Percentiles rank a stretch among this genome's conserved stretches.
These are phyloP conservation scores for Kryptopterus vitreolus DNA, from an alignment of 2,797 vertebrate genomes.

Conservation along the genomic window DNA sequence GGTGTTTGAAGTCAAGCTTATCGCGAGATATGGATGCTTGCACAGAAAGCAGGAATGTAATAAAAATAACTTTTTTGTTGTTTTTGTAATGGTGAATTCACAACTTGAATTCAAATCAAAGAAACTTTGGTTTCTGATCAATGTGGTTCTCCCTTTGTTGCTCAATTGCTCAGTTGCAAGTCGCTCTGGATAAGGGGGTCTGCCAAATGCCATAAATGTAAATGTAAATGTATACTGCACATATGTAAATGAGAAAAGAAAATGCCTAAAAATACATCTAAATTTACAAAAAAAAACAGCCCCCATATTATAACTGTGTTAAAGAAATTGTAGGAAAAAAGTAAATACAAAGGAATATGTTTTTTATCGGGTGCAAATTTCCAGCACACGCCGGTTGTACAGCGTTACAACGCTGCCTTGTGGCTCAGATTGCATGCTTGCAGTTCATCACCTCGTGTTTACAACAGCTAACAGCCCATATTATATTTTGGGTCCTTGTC, in stretches of 20 bases:
- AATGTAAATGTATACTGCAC: too few relatives aligned
- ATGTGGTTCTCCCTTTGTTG: too few relatives aligned
- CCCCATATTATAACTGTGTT: background rate
- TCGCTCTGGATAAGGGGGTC: too few relatives aligned
- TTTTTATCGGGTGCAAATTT: background rate
- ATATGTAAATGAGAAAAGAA: background rate
- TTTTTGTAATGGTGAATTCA: background rate
- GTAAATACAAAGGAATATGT: too few relatives aligned
- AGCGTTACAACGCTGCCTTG: background rate
- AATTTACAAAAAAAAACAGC: background rate
- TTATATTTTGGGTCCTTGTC: background rate
- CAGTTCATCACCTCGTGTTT: background rate
- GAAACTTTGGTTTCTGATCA: background rate
- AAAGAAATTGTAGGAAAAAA: background rate
- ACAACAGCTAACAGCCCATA: background rate
- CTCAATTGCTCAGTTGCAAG: too few relatives aligned
- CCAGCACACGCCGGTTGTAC: background rate
- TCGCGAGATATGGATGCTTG: background rate
- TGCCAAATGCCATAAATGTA: too few relatives aligned
- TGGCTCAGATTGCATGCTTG: background rate
- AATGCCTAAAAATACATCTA: background rate
- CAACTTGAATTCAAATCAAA: background rate
- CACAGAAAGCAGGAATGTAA: background rate
- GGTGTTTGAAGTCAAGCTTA: slow-evolving; percentile 7
- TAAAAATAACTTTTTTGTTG: background rate